Base-by-base conservation (phyloP, 2,113 vertebrate species). In the Rhabdornis inornatus region DNA sequence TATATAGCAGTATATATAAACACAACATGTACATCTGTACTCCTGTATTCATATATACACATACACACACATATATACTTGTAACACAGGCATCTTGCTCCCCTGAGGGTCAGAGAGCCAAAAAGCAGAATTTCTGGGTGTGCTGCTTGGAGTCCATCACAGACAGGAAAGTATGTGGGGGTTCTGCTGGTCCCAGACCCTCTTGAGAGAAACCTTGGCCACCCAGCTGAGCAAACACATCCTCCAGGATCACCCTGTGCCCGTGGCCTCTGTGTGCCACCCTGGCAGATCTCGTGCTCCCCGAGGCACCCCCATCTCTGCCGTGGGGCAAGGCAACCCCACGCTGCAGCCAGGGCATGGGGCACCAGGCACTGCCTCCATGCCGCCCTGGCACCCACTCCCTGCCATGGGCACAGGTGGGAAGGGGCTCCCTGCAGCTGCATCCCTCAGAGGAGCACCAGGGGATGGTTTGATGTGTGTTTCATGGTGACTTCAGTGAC, bases 291-390 rank as follows among this genome's bases (percentile, higher is more conserved):
- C 50, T 83, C 0, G 0, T 47, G 65, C 37, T 35, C 31, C 8
- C 10, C 0, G 0, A 78, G 65, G 45, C 30, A 55, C 22, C 22
- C 30, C 49, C 14, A 44, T 1, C 28, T 22, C 37, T 93, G 78
- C 90, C 18, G 2, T 95, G 90, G 92, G 82, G 90, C 78, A 70
- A 86, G 93, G 85, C 91, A 97, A 79, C 87, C 53, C 53, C 87
- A 95, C 0, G 49, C 65, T 85, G 92, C 77, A 92, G 69, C 39
- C 2, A 1, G 44, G 60, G 42, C 16, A n/a, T 15, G 1, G 1
- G 28, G 64, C 77, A 87, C 37, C 81, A 77, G 83, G 15, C 7
- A 7, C 53, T 91, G 87, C 80, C 44, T 76, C 61, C 10, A 6
- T 1, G 3, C 40, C 69, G 40, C 21, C n/a, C 60, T 1, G 4